Base-by-base conservation (phyloP, 2,888 invertebrate species). In the Cerastoderma edule region DNA sequence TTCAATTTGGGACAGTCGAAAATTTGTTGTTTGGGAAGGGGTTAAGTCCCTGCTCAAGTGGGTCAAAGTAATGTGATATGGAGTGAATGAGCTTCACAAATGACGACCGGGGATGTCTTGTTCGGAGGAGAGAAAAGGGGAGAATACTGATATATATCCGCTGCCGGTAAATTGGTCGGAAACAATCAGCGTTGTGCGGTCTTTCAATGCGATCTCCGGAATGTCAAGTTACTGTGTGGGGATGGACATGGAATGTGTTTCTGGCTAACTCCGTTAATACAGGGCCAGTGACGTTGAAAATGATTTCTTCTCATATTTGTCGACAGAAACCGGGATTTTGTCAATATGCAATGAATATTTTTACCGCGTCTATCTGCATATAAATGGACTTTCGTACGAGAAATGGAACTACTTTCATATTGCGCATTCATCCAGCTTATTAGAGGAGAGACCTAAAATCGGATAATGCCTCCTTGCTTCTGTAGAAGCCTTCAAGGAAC, bases 281-380 rank as follows among this genome's bases (percentile, higher is more conserved):
- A 22, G 1, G 2, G 10, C 24, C 13, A 33, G 57, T 32, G n/a
- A 32, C 16, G 33, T 19, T 28, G 22, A n/a, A 57, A 33, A 53
- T 53, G 53, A 53, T 53, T 53, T 53, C 3, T 24, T 53, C 53
- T 27, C 53, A 53, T 53, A 53, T 53, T 53, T 53, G n/a, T n/a
- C n/a, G n/a, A n/a, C n/a, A n/a, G n/a, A n/a, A n/a, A n/a, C 24
- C 24, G 10, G 22, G 53, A n/a, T 33, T n/a, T 57, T 57, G 24
- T 10, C 57, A n/a, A 57, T 57, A 57, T 19, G 19, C 33, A 19
- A 60, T 60, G 60, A 60, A 60, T 60, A 60, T 39, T 39, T 60
- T 35, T 32, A 13, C 22, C 27, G 39, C 27, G 24, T 10, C 27
- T 22, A 60, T 60, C 60, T 60, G 60, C 60, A 60, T 60, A 60